Percentiles rank a stretch among this genome's conserved stretches.
phyloP scores from a whole-genome alignment of 2,113 vertebrate genomes.

The Saguinus imperator region DNA sequence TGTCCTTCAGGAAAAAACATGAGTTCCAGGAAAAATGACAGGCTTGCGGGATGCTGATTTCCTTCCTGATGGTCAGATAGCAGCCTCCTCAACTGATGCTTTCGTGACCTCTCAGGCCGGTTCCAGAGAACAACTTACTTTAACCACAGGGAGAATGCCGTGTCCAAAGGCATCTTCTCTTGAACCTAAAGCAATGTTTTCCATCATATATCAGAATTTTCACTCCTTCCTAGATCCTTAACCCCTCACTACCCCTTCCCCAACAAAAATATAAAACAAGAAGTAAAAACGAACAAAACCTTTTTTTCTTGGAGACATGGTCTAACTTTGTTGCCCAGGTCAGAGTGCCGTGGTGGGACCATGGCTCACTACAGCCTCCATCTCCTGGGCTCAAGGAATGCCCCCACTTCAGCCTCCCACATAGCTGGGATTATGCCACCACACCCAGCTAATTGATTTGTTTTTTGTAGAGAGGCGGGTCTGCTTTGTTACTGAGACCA shows the following conservation, averaged over 20 bases:
- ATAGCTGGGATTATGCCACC: too few relatives aligned
- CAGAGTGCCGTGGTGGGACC: too few relatives aligned
- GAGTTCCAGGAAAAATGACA: slow-evolving; percentile 38
- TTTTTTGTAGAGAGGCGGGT: too few relatives aligned
- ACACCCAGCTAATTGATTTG: too few relatives aligned
- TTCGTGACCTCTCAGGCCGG: background rate
- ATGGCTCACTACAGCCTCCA: too few relatives aligned
- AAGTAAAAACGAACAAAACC: background rate
- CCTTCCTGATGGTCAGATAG: background rate
- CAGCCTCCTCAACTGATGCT: background rate
- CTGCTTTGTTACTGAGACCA: too few relatives aligned
- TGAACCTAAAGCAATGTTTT: background rate
- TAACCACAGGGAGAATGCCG: background rate
- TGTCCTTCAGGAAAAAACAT: background rate
- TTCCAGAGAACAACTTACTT: background rate
- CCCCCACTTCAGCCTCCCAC: too few relatives aligned
- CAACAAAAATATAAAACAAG: background rate
- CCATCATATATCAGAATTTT: background rate
- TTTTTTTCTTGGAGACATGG: too few relatives aligned
- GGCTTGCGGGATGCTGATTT: background rate
- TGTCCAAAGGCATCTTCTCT: background rate
- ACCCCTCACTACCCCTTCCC: background rate
- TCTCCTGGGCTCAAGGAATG: too few relatives aligned
- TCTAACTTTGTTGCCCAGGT: too few relatives aligned
- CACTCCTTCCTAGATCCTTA: background rate